Evolutionary conservation across 2,888 invertebrate genomes (phyloP).

Genomic region (Ctena decussata): DNA sequence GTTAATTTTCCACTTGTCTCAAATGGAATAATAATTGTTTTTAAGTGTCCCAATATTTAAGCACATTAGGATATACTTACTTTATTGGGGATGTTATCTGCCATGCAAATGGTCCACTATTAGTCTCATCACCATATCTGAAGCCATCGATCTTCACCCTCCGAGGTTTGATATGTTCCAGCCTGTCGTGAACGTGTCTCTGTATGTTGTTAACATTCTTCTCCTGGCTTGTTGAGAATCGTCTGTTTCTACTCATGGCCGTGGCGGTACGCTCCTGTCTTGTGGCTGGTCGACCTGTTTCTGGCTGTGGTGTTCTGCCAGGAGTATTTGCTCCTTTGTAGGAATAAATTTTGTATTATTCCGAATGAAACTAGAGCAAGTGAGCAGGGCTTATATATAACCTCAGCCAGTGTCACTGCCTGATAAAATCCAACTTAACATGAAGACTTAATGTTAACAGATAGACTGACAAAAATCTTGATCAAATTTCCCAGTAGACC

Average conservation of each 20-base stretch:
- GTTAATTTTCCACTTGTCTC: too few relatives aligned
- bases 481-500: too few relatives aligned
- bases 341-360: too few relatives aligned
- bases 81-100: conserved; percentile 81
- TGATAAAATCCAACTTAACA: too few relatives aligned
- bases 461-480: too few relatives aligned
- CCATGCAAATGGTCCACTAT: conserved; percentile 82
- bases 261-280: conserved; percentile 45
- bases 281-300: neutral
- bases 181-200: conserved; percentile 75
- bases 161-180: conserved; percentile 74
- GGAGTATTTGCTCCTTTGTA: neutral
- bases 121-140: conserved; percentile 75
- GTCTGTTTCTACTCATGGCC: conserved; percentile 55
- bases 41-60: too few relatives aligned
- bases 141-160: conserved; percentile 82
- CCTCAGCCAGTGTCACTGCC: too few relatives aligned
- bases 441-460: too few relatives aligned
- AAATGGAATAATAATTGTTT: too few relatives aligned
- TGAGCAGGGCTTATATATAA: too few relatives aligned
- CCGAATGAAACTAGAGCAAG: too few relatives aligned
- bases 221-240: conserved; percentile 66
- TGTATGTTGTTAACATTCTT: conserved; percentile 71
- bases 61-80: too few relatives aligned
- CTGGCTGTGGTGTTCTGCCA: neutral